These are phyloP conservation scores for Psittacula echo DNA, from an alignment of 2,797 vertebrate species.

Conservation along the genomic window DNA sequence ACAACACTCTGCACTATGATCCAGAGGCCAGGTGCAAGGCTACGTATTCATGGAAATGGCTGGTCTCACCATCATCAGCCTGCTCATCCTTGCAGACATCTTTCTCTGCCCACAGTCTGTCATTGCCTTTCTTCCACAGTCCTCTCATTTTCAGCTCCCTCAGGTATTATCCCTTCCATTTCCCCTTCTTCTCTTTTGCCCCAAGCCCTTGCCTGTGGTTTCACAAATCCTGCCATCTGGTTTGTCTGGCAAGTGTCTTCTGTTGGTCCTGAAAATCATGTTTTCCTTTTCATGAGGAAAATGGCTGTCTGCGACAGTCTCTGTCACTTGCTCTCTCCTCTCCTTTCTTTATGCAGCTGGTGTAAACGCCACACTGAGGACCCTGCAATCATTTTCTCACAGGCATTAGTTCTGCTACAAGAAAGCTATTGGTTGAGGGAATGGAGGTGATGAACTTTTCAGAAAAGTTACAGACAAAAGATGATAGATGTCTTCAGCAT, in stretches of 20 bases:
- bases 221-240: background rate
- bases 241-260: background rate
- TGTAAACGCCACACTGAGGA: background rate
- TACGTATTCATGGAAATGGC: background rate
- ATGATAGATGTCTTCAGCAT: constrained; percentile 30
- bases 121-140: background rate
- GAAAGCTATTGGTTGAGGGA: constrained; percentile 17
- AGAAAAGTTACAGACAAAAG: constrained; percentile 45
- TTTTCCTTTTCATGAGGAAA: background rate
- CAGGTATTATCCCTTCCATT: background rate
- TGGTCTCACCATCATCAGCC: background rate
- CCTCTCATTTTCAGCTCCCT: background rate
- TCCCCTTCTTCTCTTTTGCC: background rate
- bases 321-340: background rate
- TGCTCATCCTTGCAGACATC: background rate
- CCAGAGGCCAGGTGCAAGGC: background rate
- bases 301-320: background rate
- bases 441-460: constrained; percentile 62
- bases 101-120: background rate
- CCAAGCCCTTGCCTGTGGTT: background rate
- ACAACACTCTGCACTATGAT: background rate
- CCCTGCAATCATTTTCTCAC: constrained; percentile 2
- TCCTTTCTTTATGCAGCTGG: background rate
- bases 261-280: background rate
- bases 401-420: constrained; percentile 38